Conservation (phyloP, 2,113 vertebrate genomes). For the Festucalex cinctus region DNA sequence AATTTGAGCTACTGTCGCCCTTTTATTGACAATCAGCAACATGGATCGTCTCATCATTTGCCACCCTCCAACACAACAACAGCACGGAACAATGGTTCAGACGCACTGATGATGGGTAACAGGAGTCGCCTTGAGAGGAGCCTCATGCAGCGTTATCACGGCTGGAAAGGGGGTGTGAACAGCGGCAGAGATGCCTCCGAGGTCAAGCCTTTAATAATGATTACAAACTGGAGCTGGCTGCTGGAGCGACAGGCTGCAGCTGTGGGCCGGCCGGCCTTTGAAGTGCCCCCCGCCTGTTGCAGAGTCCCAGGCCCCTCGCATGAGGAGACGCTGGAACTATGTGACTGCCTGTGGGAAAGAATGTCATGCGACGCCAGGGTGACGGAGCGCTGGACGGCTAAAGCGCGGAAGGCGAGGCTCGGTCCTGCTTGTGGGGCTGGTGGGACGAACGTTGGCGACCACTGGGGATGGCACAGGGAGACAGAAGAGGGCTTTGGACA, state of each 20-base stretch:
- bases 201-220: conserved; percentile 87
- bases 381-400: conserved; percentile 71
- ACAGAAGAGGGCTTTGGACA: conserved; percentile 29
- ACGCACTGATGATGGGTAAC: conserved; percentile 64
- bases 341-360: conserved; percentile 83
- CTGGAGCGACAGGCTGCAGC: conserved; percentile 81
- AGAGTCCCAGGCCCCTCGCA: conserved; percentile 73
- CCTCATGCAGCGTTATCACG: conserved; percentile 65
- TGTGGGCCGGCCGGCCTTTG: conserved; percentile 77
- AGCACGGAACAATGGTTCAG: conserved; percentile 43
- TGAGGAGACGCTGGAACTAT: conserved; percentile 83
- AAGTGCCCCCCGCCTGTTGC: conserved; percentile 79
- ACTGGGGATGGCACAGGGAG: conserved; percentile 37
- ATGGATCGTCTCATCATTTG: neutral
- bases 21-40: neutral
- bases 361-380: conserved; percentile 81
- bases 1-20: neutral
- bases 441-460: conserved; percentile 29
- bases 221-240: conserved; percentile 82
- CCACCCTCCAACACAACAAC: conserved; percentile 15
- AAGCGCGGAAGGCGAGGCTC: conserved; percentile 54
- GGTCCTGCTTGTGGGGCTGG: conserved; percentile 50
- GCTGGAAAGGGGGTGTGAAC: conserved; percentile 77
- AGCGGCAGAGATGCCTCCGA: conserved; percentile 81
- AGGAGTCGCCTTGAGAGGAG: conserved; percentile 68